Evolutionary conservation across 2,113 vertebrate species (phyloP).

Genomic region (Notothenia rossii): DNA sequence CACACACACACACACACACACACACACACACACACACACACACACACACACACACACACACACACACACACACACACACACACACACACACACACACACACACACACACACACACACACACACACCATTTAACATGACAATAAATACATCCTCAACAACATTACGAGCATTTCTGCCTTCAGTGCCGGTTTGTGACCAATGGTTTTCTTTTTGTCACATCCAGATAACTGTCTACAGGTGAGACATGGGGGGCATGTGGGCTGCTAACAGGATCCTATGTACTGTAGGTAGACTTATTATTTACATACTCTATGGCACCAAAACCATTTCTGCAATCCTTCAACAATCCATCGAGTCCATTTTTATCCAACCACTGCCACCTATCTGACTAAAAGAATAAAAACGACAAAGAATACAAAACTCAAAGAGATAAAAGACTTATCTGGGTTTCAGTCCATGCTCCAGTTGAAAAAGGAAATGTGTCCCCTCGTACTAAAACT

Average conservation of each 20-base stretch:
- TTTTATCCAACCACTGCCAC: slow-evolving; percentile 21
- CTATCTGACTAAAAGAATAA: slow-evolving; percentile 40
- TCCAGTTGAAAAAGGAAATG: slow-evolving; percentile 64
- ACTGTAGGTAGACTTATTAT: slow-evolving; percentile 46
- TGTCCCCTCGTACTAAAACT: slow-evolving; percentile 51
- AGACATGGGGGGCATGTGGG: slow-evolving; percentile 13
- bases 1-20: too few species aligned
- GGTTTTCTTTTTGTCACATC: slow-evolving; percentile 17
- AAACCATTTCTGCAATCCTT: slow-evolving; percentile 26
- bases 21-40: too few species aligned
- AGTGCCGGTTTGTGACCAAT: slow-evolving; percentile 47
- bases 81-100: too few species aligned
- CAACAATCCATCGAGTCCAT: neutral
- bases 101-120: too few species aligned
- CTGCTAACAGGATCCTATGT: slow-evolving; percentile 37
- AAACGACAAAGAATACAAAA: slow-evolving; percentile 31
- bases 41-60: slow-evolving; percentile 69
- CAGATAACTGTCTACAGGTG: slow-evolving; percentile 21
- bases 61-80: slow-evolving; percentile 54
- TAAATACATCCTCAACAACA: slow-evolving; percentile 78
- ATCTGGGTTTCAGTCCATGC: slow-evolving; percentile 36
- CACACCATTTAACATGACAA: slow-evolving; percentile 72
- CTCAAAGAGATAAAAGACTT: slow-evolving; percentile 29
- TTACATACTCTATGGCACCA: slow-evolving; percentile 66
- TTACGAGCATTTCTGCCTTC: slow-evolving; percentile 52